Evolutionary conservation across 2,797 vertebrate genomes (phyloP).

Genomic region (Anabas testudineus): DNA sequence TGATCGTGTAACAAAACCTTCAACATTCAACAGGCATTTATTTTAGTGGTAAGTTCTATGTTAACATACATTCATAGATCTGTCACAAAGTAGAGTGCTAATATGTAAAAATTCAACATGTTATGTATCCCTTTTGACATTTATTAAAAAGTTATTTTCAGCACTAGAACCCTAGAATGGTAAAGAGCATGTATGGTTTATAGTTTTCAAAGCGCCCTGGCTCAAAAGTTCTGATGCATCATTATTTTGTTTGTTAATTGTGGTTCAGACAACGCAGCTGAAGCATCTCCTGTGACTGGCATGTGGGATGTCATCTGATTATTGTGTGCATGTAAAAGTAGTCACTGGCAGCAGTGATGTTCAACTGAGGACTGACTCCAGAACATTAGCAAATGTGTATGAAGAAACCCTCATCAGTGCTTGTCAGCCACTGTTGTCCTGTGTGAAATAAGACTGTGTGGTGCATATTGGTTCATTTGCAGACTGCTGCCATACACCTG

Average conservation of each 20-base stretch:
- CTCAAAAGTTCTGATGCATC: not conserved
- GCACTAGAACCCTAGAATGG: not conserved
- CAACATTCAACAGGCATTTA: not conserved
- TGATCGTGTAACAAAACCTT: too few relatives aligned
- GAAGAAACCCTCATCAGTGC: conserved; percentile 66
- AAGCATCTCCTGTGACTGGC: conserved; percentile 12
- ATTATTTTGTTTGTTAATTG: not conserved
- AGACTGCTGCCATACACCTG: conserved; percentile 66
- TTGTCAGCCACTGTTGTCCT: conserved; percentile 64
- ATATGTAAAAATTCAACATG: too few relatives aligned
- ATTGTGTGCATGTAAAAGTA: conserved; percentile 75
- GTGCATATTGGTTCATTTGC: conserved; percentile 69
- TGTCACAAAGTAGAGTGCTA: not conserved
- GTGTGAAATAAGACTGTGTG: conserved; percentile 66
- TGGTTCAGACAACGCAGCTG: not conserved
- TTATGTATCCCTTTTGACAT: not conserved
- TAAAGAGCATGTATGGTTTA: not conserved
- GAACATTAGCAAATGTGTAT: conserved; percentile 73
- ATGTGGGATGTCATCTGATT: conserved; percentile 10
- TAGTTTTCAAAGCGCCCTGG: not conserved
- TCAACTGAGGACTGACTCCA: conserved; percentile 61
- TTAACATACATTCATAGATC: not conserved
- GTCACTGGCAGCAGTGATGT: conserved; percentile 63
- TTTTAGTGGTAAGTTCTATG: not conserved
- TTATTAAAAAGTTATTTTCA: not conserved